These are phyloP conservation scores for Fragum sueziense DNA, from an alignment of 2,888 invertebrate species.

Conservation along the genomic window DNA sequence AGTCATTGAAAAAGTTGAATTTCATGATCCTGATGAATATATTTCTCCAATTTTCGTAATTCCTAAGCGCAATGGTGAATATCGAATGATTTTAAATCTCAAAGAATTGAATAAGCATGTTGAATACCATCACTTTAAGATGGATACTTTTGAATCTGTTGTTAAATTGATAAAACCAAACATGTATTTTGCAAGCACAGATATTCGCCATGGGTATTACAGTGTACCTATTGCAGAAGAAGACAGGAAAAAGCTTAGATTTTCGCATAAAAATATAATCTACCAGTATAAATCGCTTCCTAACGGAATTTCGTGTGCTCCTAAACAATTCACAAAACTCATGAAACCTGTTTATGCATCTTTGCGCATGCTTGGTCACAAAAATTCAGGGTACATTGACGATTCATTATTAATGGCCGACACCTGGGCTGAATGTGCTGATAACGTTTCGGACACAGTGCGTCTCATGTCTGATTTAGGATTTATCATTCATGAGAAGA, in stretches of 20 bases:
- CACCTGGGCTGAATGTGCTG: neutral
- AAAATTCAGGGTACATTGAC: too few species aligned
- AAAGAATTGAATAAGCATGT: too few species aligned
- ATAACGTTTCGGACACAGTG: slow-evolving; percentile 15
- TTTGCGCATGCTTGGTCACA: slow-evolving; percentile 47
- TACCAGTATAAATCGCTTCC: slow-evolving; percentile 58
- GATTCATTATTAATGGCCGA: slow-evolving; percentile 33
- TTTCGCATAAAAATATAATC: slow-evolving; percentile 39
- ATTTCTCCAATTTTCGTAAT: too few species aligned
- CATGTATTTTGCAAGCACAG: slow-evolving; percentile 38
- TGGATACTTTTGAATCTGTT: too few species aligned
- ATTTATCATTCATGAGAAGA: slow-evolving; percentile 23
- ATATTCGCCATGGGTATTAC: slow-evolving; percentile 57
- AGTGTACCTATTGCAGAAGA: slow-evolving; percentile 49
- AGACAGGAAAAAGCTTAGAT: slow-evolving; percentile 45
- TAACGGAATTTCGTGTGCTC: too few species aligned
- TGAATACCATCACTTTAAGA: too few species aligned
- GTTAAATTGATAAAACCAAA: slow-evolving; percentile 36
- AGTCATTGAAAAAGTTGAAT: too few species aligned
- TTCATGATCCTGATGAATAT: too few species aligned
- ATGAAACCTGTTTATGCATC: slow-evolving; percentile 60
- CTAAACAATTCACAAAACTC: slow-evolving; percentile 58
- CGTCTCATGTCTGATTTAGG: slow-evolving; percentile 11
- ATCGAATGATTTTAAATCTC: too few species aligned
- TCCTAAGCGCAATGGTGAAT: too few species aligned